Percentiles rank a stretch among this genome's conserved stretches.
These are phyloP conservation scores for Drosophila pruinosa DNA, from an alignment of 1,140 invertebrate species.

Conservation along the genomic window DNA sequence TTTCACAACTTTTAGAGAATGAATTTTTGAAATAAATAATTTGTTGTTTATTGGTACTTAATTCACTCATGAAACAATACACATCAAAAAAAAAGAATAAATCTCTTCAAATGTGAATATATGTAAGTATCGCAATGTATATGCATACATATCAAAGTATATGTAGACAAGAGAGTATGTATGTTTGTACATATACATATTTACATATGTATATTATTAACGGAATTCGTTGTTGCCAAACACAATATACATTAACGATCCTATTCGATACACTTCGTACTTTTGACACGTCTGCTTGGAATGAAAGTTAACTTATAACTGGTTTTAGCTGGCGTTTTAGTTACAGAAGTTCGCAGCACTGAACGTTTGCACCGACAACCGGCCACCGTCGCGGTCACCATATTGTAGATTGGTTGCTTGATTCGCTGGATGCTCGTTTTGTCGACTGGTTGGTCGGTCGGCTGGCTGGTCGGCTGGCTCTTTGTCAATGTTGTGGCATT, in stretches of 20 bases:
- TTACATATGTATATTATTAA: conserved; percentile 15
- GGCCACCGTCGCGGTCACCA: conserved; percentile 32
- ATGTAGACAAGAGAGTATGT: conserved; percentile 1
- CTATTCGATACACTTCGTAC: conserved; percentile 48
- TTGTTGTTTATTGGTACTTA: conserved; percentile 16
- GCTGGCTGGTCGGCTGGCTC: conserved; percentile 26
- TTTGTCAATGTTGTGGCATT: conserved; percentile 75
- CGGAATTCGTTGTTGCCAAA: conserved; percentile 38
- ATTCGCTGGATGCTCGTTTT: conserved; percentile 15
- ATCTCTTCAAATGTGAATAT: neutral
- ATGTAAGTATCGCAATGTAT: neutral
- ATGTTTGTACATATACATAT: neutral
- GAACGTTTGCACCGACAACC: conserved; percentile 55
- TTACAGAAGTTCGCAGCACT: conserved; percentile 53
- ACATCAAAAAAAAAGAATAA: conserved; percentile 11
- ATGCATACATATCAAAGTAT: neutral
- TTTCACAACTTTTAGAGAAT: conserved; percentile 13
- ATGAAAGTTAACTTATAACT: conserved; percentile 83
- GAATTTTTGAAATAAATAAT: too few species aligned
- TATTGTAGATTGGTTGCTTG: conserved; percentile 53
- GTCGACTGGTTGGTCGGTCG: conserved; percentile 15
- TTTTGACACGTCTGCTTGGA: conserved; percentile 72
- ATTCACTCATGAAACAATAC: conserved; percentile 12
- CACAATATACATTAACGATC: conserved; percentile 27
- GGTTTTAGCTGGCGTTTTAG: conserved; percentile 56